phyloP scores from a whole-genome alignment of 2,888 invertebrate species.

The Loripinus fragilis region DNA sequence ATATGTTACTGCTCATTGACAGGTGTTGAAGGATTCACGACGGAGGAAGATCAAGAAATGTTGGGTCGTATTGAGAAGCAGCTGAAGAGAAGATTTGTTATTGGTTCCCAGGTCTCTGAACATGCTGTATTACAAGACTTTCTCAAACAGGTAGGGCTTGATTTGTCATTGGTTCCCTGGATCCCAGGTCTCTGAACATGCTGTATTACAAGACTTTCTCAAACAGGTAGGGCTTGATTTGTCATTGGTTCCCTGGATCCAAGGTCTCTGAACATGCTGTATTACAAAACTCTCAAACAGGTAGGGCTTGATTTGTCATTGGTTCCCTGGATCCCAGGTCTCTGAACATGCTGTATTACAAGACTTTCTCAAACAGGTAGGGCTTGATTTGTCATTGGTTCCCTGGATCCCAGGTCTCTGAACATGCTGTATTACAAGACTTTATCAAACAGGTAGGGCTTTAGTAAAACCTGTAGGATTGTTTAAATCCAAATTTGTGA shows the following conservation, averaged over 20 bases:
- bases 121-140: slow-evolving; percentile 95
- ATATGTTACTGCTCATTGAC: too few relatives aligned
- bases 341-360: slow-evolving; percentile 97
- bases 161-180: slow-evolving; percentile 93
- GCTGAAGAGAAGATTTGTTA: slow-evolving; percentile 92
- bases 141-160: slow-evolving; percentile 85
- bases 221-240: slow-evolving; percentile 87
- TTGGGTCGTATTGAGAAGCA: slow-evolving; percentile 96
- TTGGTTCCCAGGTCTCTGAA: slow-evolving; percentile 98
- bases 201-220: slow-evolving; percentile 92
- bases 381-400: slow-evolving; percentile 91
- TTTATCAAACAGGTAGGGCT: slow-evolving; percentile 84
- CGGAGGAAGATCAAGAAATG: slow-evolving; percentile 96
- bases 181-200: slow-evolving; percentile 97
- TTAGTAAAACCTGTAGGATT: too few relatives aligned
- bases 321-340: slow-evolving; percentile 97
- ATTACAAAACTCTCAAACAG: slow-evolving; percentile 90
- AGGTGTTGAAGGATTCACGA: slow-evolving; percentile 99
- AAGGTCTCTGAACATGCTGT: slow-evolving; percentile 97
- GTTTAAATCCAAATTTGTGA: too few relatives aligned
- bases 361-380: slow-evolving; percentile 87
- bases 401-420: slow-evolving; percentile 96
- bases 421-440: slow-evolving; percentile 96
- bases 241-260: slow-evolving; percentile 93
- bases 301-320: slow-evolving; percentile 88